Evolutionary conservation across 2,888 invertebrate species (phyloP).

Genomic region (Protophormia terraenovae): DNA sequence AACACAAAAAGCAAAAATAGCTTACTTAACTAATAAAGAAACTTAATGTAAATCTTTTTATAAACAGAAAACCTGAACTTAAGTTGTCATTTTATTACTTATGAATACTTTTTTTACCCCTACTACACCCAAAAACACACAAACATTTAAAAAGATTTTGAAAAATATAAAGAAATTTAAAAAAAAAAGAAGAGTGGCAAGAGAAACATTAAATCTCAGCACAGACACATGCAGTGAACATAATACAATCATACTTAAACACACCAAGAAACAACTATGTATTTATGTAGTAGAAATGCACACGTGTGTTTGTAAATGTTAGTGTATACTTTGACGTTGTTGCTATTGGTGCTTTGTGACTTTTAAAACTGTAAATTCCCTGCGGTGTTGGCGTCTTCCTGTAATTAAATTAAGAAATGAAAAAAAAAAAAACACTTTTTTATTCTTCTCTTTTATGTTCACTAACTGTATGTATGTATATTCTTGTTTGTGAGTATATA

Average conservation of each 20-base stretch:
- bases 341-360: slow-evolving; percentile 59
- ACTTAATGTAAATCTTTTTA: slow-evolving; percentile 51
- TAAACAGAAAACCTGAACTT: slow-evolving; percentile 45
- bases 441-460: neutral
- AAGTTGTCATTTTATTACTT: slow-evolving; percentile 52
- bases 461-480: neutral
- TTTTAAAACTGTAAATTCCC: slow-evolving; percentile 63
- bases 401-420: slow-evolving; percentile 70
- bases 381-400: slow-evolving; percentile 69
- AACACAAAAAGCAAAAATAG: slow-evolving; percentile 19
- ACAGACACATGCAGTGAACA: slow-evolving; percentile 8
- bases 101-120: neutral
- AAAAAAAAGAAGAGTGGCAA: neutral
- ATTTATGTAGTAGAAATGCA: neutral
- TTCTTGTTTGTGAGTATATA: neutral
- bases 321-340: neutral
- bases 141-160: neutral
- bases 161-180: slow-evolving; percentile 3
- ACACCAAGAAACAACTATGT: slow-evolving; percentile 12
- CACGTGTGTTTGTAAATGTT: neutral
- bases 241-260: neutral
- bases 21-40: slow-evolving; percentile 57
- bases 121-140: neutral
- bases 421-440: slow-evolving; percentile 52
- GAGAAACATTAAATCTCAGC: slow-evolving; percentile 43